Evolutionary conservation across 2,797 vertebrate genomes (phyloP).

Genomic region (Typhlichthys subterraneus): DNA sequence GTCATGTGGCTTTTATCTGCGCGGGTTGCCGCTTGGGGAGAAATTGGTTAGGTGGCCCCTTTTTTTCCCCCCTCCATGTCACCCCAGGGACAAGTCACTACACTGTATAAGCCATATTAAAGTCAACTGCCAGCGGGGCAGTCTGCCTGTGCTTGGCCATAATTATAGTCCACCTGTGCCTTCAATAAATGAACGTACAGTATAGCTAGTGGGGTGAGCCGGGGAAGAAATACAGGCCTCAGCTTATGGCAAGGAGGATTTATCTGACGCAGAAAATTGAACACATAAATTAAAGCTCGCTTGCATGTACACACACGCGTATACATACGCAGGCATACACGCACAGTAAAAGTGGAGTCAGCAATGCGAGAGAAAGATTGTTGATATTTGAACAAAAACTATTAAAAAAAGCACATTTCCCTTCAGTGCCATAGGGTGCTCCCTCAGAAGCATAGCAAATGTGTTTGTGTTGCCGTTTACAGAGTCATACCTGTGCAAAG

Average conservation of each 20-base stretch:
- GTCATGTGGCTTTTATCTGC: constrained; percentile 34
- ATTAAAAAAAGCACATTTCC: no score
- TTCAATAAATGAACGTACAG: constrained; percentile 36
- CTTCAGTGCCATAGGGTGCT: no score
- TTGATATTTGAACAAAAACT: no score
- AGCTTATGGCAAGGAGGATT: constrained; percentile 13
- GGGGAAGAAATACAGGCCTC: constrained; percentile 26
- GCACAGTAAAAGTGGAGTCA: not conserved
- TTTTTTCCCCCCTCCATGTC: constrained; percentile 16
- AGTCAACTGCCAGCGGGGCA: constrained; percentile 27
- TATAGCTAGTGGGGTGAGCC: constrained; percentile 23
- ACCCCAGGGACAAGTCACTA: constrained; percentile 15
- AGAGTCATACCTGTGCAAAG: no score
- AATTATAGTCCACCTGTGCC: constrained; percentile 42
- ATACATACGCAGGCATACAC: not conserved
- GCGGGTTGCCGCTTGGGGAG: constrained; percentile 14
- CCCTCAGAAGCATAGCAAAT: no score
- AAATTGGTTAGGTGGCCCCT: constrained; percentile 10
- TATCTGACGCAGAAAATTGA: constrained; percentile 1
- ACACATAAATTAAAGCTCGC: constrained; percentile 9
- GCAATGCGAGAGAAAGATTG: no score
- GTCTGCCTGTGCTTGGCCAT: constrained; percentile 23
- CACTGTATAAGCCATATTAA: constrained; percentile 23
- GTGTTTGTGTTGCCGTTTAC: no score
- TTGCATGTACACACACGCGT: not conserved